Evolutionary conservation across 1,140 invertebrate genomes (phyloP).

Genomic region (Pomacea maculata): DNA sequence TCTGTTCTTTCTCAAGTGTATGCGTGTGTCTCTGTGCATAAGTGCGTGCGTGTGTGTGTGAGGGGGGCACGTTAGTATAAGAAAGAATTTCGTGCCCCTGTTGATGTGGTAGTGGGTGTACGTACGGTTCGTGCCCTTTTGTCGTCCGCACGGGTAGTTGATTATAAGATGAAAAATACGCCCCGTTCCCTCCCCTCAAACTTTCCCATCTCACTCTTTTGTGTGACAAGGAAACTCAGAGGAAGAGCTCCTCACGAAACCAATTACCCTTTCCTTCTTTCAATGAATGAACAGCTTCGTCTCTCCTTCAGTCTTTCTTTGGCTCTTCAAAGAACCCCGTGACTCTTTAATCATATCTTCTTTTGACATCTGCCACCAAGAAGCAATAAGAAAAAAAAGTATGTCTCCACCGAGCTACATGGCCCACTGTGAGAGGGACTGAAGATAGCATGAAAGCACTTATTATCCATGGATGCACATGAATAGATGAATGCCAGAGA

Average conservation of each 20-base stretch:
- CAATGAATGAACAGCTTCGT: conserved; percentile 2
- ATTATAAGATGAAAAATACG: background rate
- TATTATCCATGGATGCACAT: too few relatives aligned
- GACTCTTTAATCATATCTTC: too few relatives aligned
- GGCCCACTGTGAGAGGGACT: too few relatives aligned
- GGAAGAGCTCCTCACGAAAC: background rate
- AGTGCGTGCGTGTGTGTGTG: background rate
- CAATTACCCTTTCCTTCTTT: background rate
- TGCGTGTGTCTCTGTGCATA: background rate
- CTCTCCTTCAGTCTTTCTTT: background rate
- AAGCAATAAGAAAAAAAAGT: too few relatives aligned
- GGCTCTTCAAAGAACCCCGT: too few relatives aligned
- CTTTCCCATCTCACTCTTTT: background rate
- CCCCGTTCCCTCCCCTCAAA: too few relatives aligned
- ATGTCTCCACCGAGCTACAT: too few relatives aligned
- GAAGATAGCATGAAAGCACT: too few relatives aligned
- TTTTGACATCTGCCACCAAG: too few relatives aligned
- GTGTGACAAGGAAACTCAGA: background rate
- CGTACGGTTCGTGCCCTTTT: background rate
- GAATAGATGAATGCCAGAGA: too few relatives aligned
- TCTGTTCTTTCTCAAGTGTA: background rate
- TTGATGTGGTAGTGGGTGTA: background rate
- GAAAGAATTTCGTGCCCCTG: background rate
- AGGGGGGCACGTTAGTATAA: too few relatives aligned
- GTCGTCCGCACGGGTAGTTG: background rate